Evolutionary conservation across 2,113 vertebrate genomes (phyloP).

Genomic region (Ifrita kowaldi): DNA sequence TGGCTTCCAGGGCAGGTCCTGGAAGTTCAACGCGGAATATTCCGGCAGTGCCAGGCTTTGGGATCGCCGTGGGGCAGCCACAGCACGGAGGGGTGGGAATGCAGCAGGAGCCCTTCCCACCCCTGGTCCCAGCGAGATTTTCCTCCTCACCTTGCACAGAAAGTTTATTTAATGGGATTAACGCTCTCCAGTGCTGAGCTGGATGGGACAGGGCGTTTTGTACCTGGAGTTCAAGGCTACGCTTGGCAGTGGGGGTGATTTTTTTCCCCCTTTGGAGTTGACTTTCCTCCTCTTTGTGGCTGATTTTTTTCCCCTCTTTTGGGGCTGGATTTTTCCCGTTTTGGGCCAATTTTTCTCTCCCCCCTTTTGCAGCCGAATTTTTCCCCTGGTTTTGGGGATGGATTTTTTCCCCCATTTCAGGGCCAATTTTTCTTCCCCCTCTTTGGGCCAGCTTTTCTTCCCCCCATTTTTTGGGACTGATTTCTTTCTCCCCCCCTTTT

Average conservation of each 20-base stretch:
- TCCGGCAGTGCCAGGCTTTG: neutral
- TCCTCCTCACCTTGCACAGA: fast-evolving
- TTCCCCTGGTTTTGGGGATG: neutral
- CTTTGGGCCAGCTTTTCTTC: too few species aligned
- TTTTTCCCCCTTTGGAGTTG: neutral
- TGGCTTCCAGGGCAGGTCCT: neutral
- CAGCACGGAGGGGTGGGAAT: neutral
- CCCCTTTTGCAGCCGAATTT: too few species aligned
- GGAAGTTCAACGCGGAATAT: neutral
- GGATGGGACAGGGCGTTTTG: neutral
- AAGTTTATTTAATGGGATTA: neutral
- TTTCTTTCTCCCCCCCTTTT: too few species aligned
- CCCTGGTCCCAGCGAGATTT: neutral
- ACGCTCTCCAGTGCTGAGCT: fast-evolving
- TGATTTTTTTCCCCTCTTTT: neutral
- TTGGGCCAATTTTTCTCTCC: neutral
- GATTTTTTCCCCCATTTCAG: neutral
- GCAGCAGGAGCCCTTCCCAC: neutral
- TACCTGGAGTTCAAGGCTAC: neutral
- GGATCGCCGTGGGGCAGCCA: neutral
- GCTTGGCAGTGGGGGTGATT: too few species aligned
- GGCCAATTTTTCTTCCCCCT: neutral
- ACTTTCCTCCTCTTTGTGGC: neutral
- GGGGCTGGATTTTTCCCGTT: neutral
- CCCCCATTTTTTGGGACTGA: too few species aligned